phyloP scores from a whole-genome alignment of 2,888 invertebrate species.

The Caenorhabditis becei region DNA sequence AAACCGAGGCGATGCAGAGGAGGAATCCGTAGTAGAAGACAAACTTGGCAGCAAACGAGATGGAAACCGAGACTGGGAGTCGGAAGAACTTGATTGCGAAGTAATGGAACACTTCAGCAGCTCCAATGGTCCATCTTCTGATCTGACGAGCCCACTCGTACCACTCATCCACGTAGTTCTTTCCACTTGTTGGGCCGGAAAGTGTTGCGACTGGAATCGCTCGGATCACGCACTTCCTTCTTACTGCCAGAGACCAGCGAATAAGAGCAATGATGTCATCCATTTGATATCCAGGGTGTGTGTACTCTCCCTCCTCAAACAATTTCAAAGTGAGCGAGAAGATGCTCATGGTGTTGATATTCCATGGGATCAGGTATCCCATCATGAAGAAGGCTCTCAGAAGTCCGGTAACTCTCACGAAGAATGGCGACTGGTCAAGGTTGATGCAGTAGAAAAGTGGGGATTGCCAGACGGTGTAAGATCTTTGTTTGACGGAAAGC shows the following conservation, averaged over 20 bases:
- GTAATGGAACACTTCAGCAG: slow-evolving; percentile 79
- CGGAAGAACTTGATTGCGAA: slow-evolving; percentile 77
- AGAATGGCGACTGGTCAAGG: slow-evolving; percentile 77
- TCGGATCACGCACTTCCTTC: slow-evolving; percentile 73
- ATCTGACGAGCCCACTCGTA: slow-evolving; percentile 79
- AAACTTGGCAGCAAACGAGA: slow-evolving; percentile 75
- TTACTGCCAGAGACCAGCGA: slow-evolving; percentile 76
- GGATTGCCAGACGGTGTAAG: slow-evolving; percentile 77
- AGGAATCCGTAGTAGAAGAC: slow-evolving; percentile 78
- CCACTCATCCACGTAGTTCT: slow-evolving; percentile 74
- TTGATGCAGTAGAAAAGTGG: slow-evolving; percentile 79
- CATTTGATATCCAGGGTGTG: slow-evolving; percentile 77
- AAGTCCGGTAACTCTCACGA: slow-evolving; percentile 77
- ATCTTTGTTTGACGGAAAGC: slow-evolving; percentile 64
- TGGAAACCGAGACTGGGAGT: slow-evolving; percentile 70
- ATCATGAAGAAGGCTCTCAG: slow-evolving; percentile 79
- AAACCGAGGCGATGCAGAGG: slow-evolving; percentile 76
- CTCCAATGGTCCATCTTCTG: slow-evolving; percentile 79
- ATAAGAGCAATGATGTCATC: slow-evolving; percentile 78
- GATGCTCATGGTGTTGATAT: slow-evolving; percentile 79
- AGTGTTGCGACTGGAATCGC: slow-evolving; percentile 77
- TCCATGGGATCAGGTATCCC: slow-evolving; percentile 78
- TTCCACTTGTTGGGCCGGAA: slow-evolving; percentile 73
- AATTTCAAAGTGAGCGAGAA: slow-evolving; percentile 75
- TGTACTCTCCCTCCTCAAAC: slow-evolving; percentile 75